Evolutionary conservation across 2,888 invertebrate species (phyloP).

Genomic region (Melolontha melolontha): DNA sequence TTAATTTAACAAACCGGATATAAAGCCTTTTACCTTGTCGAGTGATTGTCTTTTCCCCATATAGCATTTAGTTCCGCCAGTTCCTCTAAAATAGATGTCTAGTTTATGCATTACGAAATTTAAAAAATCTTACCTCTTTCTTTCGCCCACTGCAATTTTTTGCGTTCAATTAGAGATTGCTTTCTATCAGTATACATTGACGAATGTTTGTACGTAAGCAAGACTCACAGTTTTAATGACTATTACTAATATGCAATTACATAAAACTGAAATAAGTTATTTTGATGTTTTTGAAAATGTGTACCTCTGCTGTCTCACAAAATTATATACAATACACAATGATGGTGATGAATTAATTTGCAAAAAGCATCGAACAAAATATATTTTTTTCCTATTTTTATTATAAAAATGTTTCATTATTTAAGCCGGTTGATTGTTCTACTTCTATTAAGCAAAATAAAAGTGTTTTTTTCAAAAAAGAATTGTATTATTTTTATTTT

Average conservation of each 20-base stretch:
- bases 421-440: too few species aligned
- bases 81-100: slow-evolving; percentile 75
- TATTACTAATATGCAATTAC: slow-evolving; percentile 48
- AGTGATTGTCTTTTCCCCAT: slow-evolving; percentile 69
- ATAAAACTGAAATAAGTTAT: slow-evolving; percentile 51
- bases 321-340: slow-evolving; percentile 3
- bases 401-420: too few species aligned
- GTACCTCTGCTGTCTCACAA: slow-evolving; percentile 7
- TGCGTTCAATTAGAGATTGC: slow-evolving; percentile 82
- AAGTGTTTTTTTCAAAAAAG: too few species aligned
- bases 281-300: slow-evolving; percentile 17
- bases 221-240: slow-evolving; percentile 43
- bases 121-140: slow-evolving; percentile 79
- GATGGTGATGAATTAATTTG: too few species aligned
- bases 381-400: too few species aligned
- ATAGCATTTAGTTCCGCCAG: slow-evolving; percentile 82
- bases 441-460: too few species aligned
- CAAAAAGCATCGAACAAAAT: too few species aligned
- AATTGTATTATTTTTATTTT: too few species aligned
- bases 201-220: slow-evolving; percentile 21
- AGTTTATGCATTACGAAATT: neutral
- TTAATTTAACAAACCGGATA: too few species aligned
- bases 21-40: slow-evolving; percentile 36
- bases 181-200: slow-evolving; percentile 49
- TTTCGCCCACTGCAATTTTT: slow-evolving; percentile 92